phyloP scores from a whole-genome alignment of 1,140 invertebrate genomes.

The Semibalanus balanoides region DNA sequence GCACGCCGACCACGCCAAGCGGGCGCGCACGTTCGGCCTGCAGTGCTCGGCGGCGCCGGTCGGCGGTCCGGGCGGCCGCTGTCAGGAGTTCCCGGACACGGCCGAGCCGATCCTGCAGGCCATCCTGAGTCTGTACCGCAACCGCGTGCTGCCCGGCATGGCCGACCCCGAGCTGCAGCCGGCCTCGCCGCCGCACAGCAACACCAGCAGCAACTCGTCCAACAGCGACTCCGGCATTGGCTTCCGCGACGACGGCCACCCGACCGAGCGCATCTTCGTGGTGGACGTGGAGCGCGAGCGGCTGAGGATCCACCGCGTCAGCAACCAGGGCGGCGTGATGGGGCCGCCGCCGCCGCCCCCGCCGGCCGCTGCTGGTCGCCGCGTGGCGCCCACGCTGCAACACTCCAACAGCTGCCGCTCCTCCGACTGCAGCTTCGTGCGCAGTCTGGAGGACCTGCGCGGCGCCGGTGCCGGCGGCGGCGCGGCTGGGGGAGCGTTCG shows the following conservation, averaged over 20 bases:
- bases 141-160: slow-evolving; percentile 18
- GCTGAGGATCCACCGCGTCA: no score
- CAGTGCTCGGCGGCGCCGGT: slow-evolving; percentile 49
- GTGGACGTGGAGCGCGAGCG: no score
- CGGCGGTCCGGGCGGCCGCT: slow-evolving; percentile 31
- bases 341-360: no score
- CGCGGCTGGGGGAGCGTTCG: slow-evolving; percentile 20
- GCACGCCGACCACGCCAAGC: slow-evolving; percentile 53
- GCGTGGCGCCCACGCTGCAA: slow-evolving; percentile 17
- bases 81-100: slow-evolving; percentile 76
- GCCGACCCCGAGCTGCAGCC: slow-evolving; percentile 16
- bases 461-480: no score
- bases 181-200: slow-evolving; percentile 26
- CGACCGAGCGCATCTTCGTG: no score
- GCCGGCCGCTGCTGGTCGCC: no score
- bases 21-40: slow-evolving; percentile 60
- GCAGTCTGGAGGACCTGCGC: no score
- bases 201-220: slow-evolving; percentile 31
- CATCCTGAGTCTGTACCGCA: slow-evolving; percentile 29
- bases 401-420: no score
- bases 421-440: no score
- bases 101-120: slow-evolving; percentile 62
- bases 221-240: slow-evolving; percentile 92
- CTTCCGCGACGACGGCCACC: slow-evolving; percentile 55
- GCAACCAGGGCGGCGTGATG: no score